Evolutionary conservation across 2,797 vertebrate genomes (phyloP), one percentile per base, ranked within the genome.

Genomic region (Cyclura pinguis): DNA sequence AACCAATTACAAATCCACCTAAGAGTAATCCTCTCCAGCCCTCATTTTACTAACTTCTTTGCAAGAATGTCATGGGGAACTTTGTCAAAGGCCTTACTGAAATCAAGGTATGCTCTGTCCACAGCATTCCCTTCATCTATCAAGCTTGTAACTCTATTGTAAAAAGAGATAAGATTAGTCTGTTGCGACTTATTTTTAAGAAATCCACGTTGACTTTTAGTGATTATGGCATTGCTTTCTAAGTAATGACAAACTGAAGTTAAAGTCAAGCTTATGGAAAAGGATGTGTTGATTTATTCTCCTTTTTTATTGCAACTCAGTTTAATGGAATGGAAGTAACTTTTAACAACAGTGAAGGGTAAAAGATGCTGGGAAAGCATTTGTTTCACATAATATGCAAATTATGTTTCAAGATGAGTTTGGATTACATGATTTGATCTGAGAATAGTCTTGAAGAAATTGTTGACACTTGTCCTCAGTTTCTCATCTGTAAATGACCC

Each of bases 391-490:
- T 69, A 86, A 94, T 74, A 52, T 88, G 90, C 88, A 94, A 62
- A 89, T 0, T 85, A n/a, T 92, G 92, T 64, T 91, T 95, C n/a
- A 64, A 47, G 82, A 9, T 90, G 42, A 78, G 8, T 81, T 86
- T 32, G 59, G 50, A 22, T 59, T 90, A 77, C 29, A n/a, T n/a
- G 29, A 14, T 50, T 6, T 59, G 5, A 12, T 29, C 57, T 89
- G 81, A 78, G 29, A 47, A 50, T 87, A 47, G 47, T 42, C 47
- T 80, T 35, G n/a, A 52, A 13, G 42, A 87, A 67, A 32, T 24
- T 80, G 42, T 16, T 59, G 72, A 20, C 55, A 64, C 55, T 87
- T 62, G 38, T 7, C 35, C 74, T 78, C 55, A 62, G 29, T 20
- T 20, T 88, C 27, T 32, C 16, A 13, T 67, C 52, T 59, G n/a